A percentile compares a stretch with the other conserved stretches of the same genome.
phyloP scores from a whole-genome alignment of 1,140 invertebrate species.

The Drosophila kohkoa region DNA sequence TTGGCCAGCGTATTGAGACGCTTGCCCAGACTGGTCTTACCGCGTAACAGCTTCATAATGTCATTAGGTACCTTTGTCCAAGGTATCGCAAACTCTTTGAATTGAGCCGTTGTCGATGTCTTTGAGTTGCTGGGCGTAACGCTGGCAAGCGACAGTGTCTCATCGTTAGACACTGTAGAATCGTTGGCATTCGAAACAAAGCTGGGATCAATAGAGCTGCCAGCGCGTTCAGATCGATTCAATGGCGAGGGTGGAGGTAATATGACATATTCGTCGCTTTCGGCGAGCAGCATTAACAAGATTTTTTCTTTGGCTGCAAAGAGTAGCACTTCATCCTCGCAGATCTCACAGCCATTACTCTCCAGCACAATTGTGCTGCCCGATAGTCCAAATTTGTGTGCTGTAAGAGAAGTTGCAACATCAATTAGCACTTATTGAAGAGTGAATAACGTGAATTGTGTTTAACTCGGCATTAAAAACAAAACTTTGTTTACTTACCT shows the following conservation, averaged over 20 bases:
- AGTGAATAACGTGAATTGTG: no score
- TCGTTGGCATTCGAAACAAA: conserved; percentile 73
- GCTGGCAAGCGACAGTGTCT: conserved; percentile 67
- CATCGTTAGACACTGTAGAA: conserved; percentile 72
- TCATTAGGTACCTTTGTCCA: conserved; percentile 72
- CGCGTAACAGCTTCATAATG: conserved; percentile 68
- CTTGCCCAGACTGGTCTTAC: conserved; percentile 64
- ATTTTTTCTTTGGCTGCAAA: conserved; percentile 76
- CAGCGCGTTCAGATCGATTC: conserved; percentile 69
- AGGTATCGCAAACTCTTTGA: conserved; percentile 73
- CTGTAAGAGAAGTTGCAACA: conserved; percentile 16
- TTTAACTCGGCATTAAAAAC: no score
- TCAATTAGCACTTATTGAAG: not conserved
- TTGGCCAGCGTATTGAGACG: conserved; percentile 68
- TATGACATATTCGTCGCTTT: conserved; percentile 67
- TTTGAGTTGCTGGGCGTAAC: conserved; percentile 67
- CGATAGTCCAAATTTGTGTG: conserved; percentile 67
- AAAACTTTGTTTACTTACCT: conserved; percentile 39
- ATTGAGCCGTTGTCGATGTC: conserved; percentile 45
- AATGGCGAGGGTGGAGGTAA: conserved; percentile 70
- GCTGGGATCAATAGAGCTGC: conserved; percentile 71
- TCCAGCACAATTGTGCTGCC: conserved; percentile 72
- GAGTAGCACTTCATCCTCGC: conserved; percentile 68
- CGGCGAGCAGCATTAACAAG: conserved; percentile 63
- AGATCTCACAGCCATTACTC: conserved; percentile 74